Evolutionary conservation across 1,140 invertebrate genomes (phyloP).

Genomic region (Cataglyphis hispanica): DNA sequence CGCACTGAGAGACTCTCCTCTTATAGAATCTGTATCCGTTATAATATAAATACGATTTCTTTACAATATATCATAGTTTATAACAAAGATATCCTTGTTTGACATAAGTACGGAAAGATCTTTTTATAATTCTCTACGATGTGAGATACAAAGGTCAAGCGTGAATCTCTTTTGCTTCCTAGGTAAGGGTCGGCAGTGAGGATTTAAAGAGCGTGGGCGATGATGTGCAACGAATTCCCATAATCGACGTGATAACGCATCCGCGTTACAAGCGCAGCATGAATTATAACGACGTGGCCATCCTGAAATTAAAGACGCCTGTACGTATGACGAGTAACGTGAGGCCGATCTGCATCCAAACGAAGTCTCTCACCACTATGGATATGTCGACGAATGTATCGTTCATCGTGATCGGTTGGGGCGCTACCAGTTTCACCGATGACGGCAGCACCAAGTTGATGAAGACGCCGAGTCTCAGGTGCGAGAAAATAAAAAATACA

Average conservation of each 20-base stretch:
- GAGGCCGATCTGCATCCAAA: constrained; percentile 84
- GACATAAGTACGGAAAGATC: no score
- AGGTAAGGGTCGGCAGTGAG: constrained; percentile 79
- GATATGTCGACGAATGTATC: constrained; percentile 57
- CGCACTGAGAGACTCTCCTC: no score
- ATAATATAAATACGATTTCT: background rate
- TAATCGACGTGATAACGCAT: constrained; percentile 80
- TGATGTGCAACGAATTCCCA: constrained; percentile 76
- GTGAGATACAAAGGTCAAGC: background rate
- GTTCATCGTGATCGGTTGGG: constrained; percentile 82
- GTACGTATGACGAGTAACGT: constrained; percentile 77
- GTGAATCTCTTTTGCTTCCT: background rate
- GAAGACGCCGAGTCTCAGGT: constrained; percentile 80
- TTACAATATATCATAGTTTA: background rate
- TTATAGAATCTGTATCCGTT: background rate
- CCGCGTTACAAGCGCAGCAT: constrained; percentile 82
- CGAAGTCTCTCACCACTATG: constrained; percentile 76
- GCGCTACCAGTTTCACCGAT: constrained; percentile 72
- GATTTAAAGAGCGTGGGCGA: constrained; percentile 67
- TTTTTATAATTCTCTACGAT: no score
- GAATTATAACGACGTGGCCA: constrained; percentile 86
- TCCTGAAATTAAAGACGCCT: constrained; percentile 82
- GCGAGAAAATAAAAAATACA: background rate
- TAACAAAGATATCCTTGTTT: no score
- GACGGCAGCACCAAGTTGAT: constrained; percentile 69